Base-by-base conservation (phyloP, 2,797 vertebrate genomes). In the Anguilla megastoma region DNA sequence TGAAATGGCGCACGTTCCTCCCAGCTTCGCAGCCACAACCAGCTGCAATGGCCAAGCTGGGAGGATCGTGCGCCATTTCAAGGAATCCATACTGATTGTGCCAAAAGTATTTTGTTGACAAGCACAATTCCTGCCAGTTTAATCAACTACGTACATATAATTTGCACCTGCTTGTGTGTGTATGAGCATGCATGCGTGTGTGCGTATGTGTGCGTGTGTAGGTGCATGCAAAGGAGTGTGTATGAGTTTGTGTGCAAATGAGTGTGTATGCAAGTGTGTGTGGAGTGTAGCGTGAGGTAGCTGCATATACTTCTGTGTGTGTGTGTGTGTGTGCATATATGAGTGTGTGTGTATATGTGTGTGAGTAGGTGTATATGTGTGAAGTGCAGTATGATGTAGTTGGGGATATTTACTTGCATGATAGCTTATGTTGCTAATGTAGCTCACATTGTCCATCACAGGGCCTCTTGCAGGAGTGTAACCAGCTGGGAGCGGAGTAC, bases 381-480 rank as follows among this genome's bases (percentile, higher is more conserved):
- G 50, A 52, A 12, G 50, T 12, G 7, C 50, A 52, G 50, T 52
- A 52, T 52, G 50, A 8, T 52, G 50, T 52, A 52, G 50, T 52
- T 45, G 41, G 41, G 50, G 50, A 52, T 8, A 12, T 52, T 52
- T 52, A 52, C 10, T 8, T 86, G 82, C 0, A 16, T 71, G 27
- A 33, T 27, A 24, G 8, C 24, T 24, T 76, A 14, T 50, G 10
- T 21, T 33, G 0, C 54, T 58, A 30, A 69, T 21, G n/a, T 54
- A 9, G 41, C 1, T 0, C 21, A 56, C 14, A 7, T 85, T 6
- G 50, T 8, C 86, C 12, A 86, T 87, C 10, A 24, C 89, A 96
- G 95, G 94, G 94, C 88, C 92, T 96, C 80, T 90, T 96, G 21
- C 91, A 95, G 86, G 87, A 91, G 10, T 97, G 95, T 87, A 97